A percentile compares a stretch with the other conserved stretches of the same genome.
phyloP scores from a whole-genome alignment of 1,140 invertebrate genomes.

The Saccostrea cuccullata region DNA sequence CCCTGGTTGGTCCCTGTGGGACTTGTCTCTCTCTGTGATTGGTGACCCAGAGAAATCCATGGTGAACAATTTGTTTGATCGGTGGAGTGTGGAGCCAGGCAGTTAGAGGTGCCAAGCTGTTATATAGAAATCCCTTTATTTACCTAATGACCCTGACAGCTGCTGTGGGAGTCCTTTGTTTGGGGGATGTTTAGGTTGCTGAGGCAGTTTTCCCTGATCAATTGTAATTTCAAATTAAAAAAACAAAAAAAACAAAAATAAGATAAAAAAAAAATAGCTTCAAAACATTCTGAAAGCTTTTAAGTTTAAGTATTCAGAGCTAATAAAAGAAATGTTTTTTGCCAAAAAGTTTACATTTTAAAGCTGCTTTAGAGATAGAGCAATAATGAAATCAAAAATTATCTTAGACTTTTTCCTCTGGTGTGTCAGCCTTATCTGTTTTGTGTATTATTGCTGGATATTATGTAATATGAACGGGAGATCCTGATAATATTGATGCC shows the following conservation, averaged over 20 bases:
- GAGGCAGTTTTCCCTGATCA: neutral
- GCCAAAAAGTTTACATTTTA: neutral
- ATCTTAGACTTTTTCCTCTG: neutral
- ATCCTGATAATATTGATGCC: neutral
- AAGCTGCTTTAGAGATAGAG: neutral
- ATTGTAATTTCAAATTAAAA: neutral
- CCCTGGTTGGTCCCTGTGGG: too few relatives aligned
- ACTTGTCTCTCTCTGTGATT: neutral
- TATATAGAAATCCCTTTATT: neutral
- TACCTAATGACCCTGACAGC: neutral
- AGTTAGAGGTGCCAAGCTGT: neutral
- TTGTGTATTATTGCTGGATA: neutral
- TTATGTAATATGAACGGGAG: neutral
- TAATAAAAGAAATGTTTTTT: neutral
- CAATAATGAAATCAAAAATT: neutral
- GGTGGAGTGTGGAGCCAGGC: neutral
- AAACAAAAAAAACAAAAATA: neutral
- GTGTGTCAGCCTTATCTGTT: neutral
- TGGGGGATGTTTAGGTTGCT: neutral
- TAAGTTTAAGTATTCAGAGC: neutral
- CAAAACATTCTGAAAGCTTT: neutral
- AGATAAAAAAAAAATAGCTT: neutral
- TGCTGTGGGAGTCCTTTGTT: neutral
- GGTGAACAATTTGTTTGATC: neutral
- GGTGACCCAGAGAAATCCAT: neutral